These are phyloP conservation scores for Hypomecis atomaria DNA, from an alignment of 2,888 invertebrate genomes.

Conservation along the genomic window DNA sequence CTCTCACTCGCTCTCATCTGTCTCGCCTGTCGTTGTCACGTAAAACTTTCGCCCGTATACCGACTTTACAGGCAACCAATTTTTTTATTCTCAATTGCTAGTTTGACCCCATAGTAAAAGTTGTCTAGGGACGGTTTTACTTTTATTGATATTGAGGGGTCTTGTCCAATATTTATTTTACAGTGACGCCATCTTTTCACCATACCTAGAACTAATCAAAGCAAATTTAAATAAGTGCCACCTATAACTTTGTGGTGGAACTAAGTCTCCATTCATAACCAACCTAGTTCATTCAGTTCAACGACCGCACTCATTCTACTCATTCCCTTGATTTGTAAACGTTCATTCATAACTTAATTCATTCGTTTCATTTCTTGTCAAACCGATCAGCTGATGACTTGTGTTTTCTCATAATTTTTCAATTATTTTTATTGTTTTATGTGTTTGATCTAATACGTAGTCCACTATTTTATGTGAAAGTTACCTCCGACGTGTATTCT, in stretches of 20 bases:
- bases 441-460: neutral
- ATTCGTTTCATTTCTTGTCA: slow-evolving; percentile 35
- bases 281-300: slow-evolving; percentile 19
- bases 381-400: slow-evolving; percentile 46
- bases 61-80: too few species aligned
- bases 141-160: too few species aligned
- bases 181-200: neutral
- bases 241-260: slow-evolving; percentile 13
- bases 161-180: neutral
- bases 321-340: slow-evolving; percentile 1
- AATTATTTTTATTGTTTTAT: slow-evolving; percentile 3
- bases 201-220: neutral
- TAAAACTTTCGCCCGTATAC: too few species aligned
- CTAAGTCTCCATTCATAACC: neutral
- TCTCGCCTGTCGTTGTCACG: too few species aligned
- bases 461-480: neutral
- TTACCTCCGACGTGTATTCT: neutral
- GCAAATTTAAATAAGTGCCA: slow-evolving; percentile 21
- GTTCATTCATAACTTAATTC: slow-evolving; percentile 10
- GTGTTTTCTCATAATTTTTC: slow-evolving; percentile 24
- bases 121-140: too few species aligned
- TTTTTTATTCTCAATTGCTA: too few species aligned
- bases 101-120: too few species aligned
- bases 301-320: slow-evolving; percentile 17
- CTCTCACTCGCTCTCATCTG: too few species aligned